A percentile compares a stretch with the other conserved stretches of the same genome.
These are phyloP conservation scores for Patella ulyssiponensis DNA, from an alignment of 2,888 invertebrate genomes.

Conservation along the genomic window DNA sequence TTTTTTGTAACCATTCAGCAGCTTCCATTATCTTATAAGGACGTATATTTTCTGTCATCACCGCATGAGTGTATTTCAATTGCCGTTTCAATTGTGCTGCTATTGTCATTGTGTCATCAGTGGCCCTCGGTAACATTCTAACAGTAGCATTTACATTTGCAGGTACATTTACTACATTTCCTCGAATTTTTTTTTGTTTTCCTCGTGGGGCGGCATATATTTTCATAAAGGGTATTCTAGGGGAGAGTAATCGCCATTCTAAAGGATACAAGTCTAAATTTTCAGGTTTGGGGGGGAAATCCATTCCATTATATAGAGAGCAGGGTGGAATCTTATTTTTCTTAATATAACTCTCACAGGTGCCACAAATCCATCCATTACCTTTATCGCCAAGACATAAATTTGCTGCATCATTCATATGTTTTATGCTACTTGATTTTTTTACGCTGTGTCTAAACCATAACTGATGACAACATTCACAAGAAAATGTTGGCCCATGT, in stretches of 20 bases:
- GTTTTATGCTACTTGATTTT: neutral
- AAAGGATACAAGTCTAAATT: neutral
- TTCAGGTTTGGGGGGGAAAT: neutral
- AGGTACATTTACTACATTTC: constrained; percentile 10
- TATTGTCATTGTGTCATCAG: constrained; percentile 16
- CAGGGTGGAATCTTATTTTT: neutral
- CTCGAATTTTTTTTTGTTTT: neutral
- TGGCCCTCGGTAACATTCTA: neutral
- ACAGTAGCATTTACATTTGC: constrained; percentile 12
- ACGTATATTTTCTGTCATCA: neutral
- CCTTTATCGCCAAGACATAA: neutral
- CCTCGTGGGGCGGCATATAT: neutral
- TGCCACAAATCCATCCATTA: neutral
- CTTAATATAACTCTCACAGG: neutral
- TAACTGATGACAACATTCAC: constrained; percentile 1
- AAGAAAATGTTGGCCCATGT: neutral
- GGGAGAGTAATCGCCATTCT: neutral
- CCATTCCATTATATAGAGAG: neutral
- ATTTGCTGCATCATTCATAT: neutral
- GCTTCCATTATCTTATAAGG: constrained; percentile 21
- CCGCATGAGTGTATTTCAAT: neutral
- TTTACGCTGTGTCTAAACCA: neutral
- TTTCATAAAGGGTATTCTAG: neutral
- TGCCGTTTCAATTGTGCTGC: constrained; percentile 16
- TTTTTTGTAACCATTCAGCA: constrained; percentile 3